Conservation (phyloP, 2,113 vertebrate genomes). For the Gobio gobio region DNA sequence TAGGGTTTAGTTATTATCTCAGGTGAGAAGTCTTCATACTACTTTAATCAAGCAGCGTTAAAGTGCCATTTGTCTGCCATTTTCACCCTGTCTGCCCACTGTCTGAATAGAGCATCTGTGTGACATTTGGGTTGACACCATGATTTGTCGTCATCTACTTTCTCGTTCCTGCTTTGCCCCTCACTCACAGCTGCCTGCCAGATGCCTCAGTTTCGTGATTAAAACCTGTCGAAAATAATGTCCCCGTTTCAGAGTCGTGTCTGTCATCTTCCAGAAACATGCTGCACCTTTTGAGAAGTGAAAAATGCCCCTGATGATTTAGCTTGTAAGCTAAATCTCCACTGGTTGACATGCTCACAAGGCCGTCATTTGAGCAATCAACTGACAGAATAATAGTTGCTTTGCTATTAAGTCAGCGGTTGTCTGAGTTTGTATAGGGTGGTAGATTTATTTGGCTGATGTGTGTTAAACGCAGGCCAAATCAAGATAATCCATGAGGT, state of each 20-base stretch:
- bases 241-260: background rate
- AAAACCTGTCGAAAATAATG: slow-evolving; percentile 33
- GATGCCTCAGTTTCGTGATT: slow-evolving; percentile 49
- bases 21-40: background rate
- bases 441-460: background rate
- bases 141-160: slow-evolving; percentile 43
- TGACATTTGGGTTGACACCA: slow-evolving; percentile 49
- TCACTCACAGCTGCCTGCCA: slow-evolving; percentile 44
- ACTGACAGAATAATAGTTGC: background rate
- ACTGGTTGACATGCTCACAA: background rate
- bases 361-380: background rate
- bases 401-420: background rate
- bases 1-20: background rate
- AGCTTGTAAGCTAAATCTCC: too few relatives aligned
- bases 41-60: background rate
- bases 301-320: background rate
- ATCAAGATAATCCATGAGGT: background rate
- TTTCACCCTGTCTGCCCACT: slow-evolving; percentile 29
- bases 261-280: background rate
- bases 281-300: background rate
- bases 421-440: background rate
- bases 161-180: slow-evolving; percentile 36
- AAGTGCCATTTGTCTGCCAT: slow-evolving; percentile 21
- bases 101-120: slow-evolving; percentile 41
- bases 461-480: background rate